Evolutionary conservation across 2,888 invertebrate genomes (phyloP), one percentile per base, ranked within the genome.

Genomic region (Microlaimidae sp.): DNA sequence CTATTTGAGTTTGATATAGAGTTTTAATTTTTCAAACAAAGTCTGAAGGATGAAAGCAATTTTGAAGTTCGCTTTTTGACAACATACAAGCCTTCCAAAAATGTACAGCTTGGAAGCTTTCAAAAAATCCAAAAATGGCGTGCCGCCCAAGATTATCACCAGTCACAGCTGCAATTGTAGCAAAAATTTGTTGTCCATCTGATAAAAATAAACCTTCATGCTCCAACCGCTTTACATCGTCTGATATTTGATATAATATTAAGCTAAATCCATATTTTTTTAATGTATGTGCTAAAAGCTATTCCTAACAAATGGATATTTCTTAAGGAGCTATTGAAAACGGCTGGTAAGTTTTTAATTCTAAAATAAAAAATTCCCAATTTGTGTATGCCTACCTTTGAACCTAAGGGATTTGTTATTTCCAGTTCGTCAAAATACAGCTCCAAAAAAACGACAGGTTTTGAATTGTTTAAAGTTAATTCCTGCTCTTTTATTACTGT

Each of bases 381-480:
- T n/a, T 43, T 43, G 43, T 43, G 43, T 5, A 43, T 24, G 7
- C 7, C n/a, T 7, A 24, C 43, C n/a, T 43, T 43, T 19, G 43
- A 43, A 21, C 43, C 43, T 19, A 43, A 5, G 43, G 43, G 43
- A 21, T 43, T 43, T 7, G 23, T 24, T 10, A n/a, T 5, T 43
- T 43, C 43, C n/a, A 43, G n/a, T n/a, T 43, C 43, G 23, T 43
- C 43, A 24, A 19, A 43, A 24, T 43, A 43, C 21, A 43, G 43
- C 5, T 43, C 43, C n/a, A 43, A 7, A 19, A 24, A n/a, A 10
- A 43, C n/a, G 13, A 24, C n/a, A 10, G 23, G 7, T 21, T 21
- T 10, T 21, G 7, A n/a, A 5, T 21, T 43, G 43, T 43, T 24
- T 43, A 24, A 43, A 5, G 23, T 7, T 24, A 43, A 21, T 19